phyloP scores from a whole-genome alignment of 1,140 invertebrate genomes.

The Drosophila takahashii region DNA sequence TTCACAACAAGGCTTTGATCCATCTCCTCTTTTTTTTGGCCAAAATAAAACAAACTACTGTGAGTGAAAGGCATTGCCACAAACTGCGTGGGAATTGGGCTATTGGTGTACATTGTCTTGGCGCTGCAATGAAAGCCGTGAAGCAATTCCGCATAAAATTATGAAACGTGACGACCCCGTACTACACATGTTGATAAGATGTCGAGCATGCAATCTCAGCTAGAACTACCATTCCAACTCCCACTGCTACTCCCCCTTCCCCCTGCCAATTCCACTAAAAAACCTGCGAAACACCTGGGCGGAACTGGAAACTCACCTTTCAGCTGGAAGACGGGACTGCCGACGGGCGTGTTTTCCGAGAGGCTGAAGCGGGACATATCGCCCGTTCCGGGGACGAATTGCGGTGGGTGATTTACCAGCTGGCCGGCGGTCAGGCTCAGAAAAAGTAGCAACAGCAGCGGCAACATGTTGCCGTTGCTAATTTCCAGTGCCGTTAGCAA shows the following conservation, averaged over 20 bases:
- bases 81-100: constrained; percentile 67
- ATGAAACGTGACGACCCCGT: constrained; percentile 54
- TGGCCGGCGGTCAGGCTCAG: constrained; percentile 51
- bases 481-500: constrained; percentile 69
- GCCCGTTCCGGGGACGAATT: constrained; percentile 90
- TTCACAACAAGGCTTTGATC: constrained; percentile 6
- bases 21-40: constrained; percentile 20
- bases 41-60: constrained; percentile 39
- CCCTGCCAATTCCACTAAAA: not conserved
- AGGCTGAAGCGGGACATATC: constrained; percentile 91
- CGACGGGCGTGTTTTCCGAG: constrained; percentile 91
- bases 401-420: constrained; percentile 88
- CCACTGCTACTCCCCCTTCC: not conserved
- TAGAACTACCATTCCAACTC: not conserved
- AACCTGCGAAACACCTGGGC: constrained; percentile 6
- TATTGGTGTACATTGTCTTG: constrained; percentile 55
- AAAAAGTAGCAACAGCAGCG: constrained; percentile 44
- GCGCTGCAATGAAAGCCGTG: constrained; percentile 45
- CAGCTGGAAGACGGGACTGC: constrained; percentile 90
- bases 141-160: constrained; percentile 54
- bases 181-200: constrained; percentile 49
- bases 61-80: constrained; percentile 64
- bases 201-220: constrained; percentile 37
- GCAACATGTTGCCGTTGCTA: constrained; percentile 79
- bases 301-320: constrained; percentile 85